A percentile compares a stretch with the other conserved stretches of the same genome.
Conservation (phyloP, 2,797 vertebrate species). For the Monodelphis domestica region DNA sequence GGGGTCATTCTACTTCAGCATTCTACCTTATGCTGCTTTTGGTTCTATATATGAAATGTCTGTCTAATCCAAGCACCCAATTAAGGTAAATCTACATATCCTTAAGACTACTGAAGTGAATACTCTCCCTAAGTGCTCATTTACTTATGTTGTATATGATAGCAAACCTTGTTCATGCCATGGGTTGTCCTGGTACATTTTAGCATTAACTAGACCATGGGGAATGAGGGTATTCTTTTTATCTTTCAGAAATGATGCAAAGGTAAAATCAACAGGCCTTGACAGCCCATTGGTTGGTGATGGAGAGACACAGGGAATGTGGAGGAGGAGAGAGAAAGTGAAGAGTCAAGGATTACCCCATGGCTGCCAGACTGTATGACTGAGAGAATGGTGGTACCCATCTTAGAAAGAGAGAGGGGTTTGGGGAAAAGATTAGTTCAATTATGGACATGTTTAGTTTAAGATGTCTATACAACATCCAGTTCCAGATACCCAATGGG, state of each 20-base stretch:
- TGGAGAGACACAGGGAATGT: background rate
- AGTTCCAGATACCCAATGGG: too few relatives aligned
- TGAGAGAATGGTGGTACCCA: background rate
- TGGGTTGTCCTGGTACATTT: constrained; percentile 11
- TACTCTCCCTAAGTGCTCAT: background rate
- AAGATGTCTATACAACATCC: background rate
- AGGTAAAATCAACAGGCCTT: background rate
- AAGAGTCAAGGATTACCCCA: background rate
- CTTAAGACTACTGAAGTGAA: constrained; percentile 3
- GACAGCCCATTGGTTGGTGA: background rate
- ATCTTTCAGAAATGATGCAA: background rate
- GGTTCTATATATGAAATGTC: background rate
- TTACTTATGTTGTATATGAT: background rate
- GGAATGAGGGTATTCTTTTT: background rate
- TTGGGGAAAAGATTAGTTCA: background rate
- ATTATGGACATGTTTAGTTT: background rate
- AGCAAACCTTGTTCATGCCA: background rate
- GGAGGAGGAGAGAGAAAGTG: background rate
- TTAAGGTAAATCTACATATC: background rate
- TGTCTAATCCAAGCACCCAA: background rate
- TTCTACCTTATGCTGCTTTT: background rate
- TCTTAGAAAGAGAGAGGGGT: background rate
- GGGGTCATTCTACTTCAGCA: background rate
- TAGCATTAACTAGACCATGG: background rate
- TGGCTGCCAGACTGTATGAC: background rate